Base-by-base conservation (phyloP, 2,113 vertebrate genomes). In the Phalacrocorax pelagicus region DNA sequence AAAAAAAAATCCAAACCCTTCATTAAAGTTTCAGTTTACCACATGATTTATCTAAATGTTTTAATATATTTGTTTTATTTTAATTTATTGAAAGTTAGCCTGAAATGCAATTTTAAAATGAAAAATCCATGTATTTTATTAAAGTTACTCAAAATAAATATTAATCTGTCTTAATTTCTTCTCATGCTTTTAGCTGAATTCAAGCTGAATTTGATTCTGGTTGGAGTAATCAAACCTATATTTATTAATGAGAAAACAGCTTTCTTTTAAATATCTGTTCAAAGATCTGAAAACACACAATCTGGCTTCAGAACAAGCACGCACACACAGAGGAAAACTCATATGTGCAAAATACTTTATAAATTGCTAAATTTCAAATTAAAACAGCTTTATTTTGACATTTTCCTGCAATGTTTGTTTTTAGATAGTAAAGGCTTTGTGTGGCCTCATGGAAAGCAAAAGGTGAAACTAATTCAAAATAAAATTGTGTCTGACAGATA, bases 311-410 rank as follows among this genome's bases (percentile, higher is more conserved):
- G 59, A 71, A 78, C n/a, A 67, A 81, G 24, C 32, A 73, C 4
- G 3, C 13, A 82, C 11, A 87, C 12, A 13, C 2, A 36, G 20
- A 84, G 6, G 8, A 69, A 86, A 77, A 58, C 10, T 93, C 52
- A 15, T 34, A 70, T 30, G 26, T 44, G 16, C 34, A 90, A 77
- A 73, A 62, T 72, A 34, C 70, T 92, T 77, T 36, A 46, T 80
- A 57, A 94, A 70, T 73, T 77, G 30, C 9, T 83, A 73, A 47
- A 61, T 88, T 90, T 82, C 44, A 81, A 52, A 70, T 38, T 30
- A 58, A 94, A 90, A 15, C 69, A 85, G 73, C 38, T 96, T 96
- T 95, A 87, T 95, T 97, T 91, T 94, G 87, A 79, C 73, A 54
- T 80, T 79, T 81, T 23, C 42, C 71, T 71, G 10, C 4, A 84